Evolutionary conservation across 2,888 invertebrate genomes (phyloP), one percentile per base, ranked within the genome.

Genomic region (Drosophila demipolita): DNA sequence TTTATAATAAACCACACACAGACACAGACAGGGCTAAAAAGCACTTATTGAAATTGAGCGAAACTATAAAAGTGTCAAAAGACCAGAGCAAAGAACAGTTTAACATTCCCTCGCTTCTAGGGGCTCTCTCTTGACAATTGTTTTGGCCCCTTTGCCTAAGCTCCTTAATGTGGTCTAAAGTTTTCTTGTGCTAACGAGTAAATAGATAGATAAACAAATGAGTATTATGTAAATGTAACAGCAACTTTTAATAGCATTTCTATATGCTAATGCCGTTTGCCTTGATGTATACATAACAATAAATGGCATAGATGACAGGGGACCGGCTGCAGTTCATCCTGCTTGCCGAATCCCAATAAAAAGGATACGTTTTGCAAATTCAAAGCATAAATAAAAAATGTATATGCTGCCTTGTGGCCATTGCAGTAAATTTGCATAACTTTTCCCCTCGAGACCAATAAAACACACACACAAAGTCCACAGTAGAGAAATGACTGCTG

Each of bases 61-160:
- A 90, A 90, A 87, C 89, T 84, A 86, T 89, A 89, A 85, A 89
- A 89, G 90, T 89, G 89, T 83, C 78, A 83, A 86, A 82, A 80
- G 82, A 78, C 63, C 73, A 74, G 64, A 36, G 33, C 53, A 66
- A 49, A 55, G 38, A 35, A 66, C 64, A 55, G 54, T 65, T 26
- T 50, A 50, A 42, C 66, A n/a, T 62, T 66, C 58, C 49, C 53
- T 71, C 60, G 50, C 26, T 67, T 38, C 49, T 53, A 49, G 61
- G 78, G 64, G 36, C 71, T 61, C 66, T 66, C 58, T 40, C n/a
- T 29, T 29, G 48, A 57, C 52, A 66, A 59, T 68, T 42, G 65
- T 38, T 63, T 48, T 53, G 26, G 57, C 20, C 17, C 45, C 26
- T 40, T 73, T 83, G 58, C 64, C 65, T 77, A 79, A 83, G 85